Percentiles rank a stretch among this genome's conserved stretches.
Conservation (phyloP, 2,113 vertebrate species). For the Scytalopus superciliaris region DNA sequence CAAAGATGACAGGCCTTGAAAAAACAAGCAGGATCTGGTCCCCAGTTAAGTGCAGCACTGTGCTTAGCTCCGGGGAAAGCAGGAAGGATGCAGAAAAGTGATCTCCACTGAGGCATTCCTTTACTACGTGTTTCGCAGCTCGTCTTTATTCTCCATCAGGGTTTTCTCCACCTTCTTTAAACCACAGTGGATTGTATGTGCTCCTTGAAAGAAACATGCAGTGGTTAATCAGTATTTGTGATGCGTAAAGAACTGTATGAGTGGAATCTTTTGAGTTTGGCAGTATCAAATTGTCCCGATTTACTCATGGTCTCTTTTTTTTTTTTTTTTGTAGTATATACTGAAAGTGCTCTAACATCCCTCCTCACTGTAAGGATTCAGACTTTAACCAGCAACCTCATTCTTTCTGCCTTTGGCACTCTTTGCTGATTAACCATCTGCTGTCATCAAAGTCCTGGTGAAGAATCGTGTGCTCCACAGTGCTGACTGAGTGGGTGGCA, state of each 20-base stretch:
- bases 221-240: not conserved
- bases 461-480: not conserved
- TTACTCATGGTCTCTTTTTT: not conserved
- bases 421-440: slow-evolving; percentile 35
- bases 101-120: not conserved
- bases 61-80: not conserved
- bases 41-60: not conserved
- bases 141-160: slow-evolving; percentile 16
- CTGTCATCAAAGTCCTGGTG: not conserved
- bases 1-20: not conserved
- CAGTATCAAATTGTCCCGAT: not conserved
- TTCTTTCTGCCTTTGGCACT: slow-evolving; percentile 5
- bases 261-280: not conserved
- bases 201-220: slow-evolving; percentile 10
- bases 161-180: slow-evolving; percentile 4
- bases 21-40: not conserved
- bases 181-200: not conserved
- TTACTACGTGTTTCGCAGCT: slow-evolving; percentile 4
- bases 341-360: not conserved
- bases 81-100: slow-evolving; percentile 16
- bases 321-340: not conserved
- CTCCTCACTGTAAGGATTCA: not conserved
- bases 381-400: not conserved
- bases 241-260: not conserved
- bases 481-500: not conserved